Conservation (phyloP, 1,140 invertebrate genomes). For the Brachionus rotundiformis region DNA sequence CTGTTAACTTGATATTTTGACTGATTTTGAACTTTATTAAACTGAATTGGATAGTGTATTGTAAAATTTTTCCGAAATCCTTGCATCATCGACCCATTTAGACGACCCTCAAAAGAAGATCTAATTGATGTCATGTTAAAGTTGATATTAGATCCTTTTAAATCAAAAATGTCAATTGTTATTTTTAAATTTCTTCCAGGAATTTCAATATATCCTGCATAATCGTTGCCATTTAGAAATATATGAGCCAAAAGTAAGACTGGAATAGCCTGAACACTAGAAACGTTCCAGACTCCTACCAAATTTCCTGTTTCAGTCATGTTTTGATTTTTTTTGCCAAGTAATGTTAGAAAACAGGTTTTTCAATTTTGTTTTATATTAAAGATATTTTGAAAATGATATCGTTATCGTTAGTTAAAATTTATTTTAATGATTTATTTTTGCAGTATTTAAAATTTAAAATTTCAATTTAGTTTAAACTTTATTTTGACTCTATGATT, state of each 20-base stretch:
- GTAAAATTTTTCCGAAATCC: not conserved
- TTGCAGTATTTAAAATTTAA: no score
- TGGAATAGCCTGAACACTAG: not conserved
- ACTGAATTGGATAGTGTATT: not conserved
- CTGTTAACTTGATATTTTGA: slow-evolving; percentile 3
- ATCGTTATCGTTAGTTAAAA: no score
- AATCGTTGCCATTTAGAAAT: not conserved
- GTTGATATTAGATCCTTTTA: not conserved
- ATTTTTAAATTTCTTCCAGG: not conserved
- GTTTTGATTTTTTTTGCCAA: not conserved
- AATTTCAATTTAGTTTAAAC: no score
- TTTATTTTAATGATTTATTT: no score
- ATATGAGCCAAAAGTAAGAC: not conserved
- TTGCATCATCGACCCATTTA: not conserved
- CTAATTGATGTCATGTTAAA: slow-evolving; percentile 8
- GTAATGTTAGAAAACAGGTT: not conserved
- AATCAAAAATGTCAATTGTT: not conserved
- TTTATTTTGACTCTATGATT: no score
- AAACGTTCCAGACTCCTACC: not conserved
- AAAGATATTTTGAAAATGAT: no score
- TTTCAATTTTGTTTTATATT: not conserved
- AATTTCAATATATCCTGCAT: not conserved
- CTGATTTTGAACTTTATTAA: not conserved
- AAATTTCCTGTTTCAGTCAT: not conserved
- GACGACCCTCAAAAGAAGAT: not conserved